Evolutionary conservation across 2,113 vertebrate species (phyloP), one percentile per base, ranked within the genome.

Genomic region (Pelodiscus sinensis): DNA sequence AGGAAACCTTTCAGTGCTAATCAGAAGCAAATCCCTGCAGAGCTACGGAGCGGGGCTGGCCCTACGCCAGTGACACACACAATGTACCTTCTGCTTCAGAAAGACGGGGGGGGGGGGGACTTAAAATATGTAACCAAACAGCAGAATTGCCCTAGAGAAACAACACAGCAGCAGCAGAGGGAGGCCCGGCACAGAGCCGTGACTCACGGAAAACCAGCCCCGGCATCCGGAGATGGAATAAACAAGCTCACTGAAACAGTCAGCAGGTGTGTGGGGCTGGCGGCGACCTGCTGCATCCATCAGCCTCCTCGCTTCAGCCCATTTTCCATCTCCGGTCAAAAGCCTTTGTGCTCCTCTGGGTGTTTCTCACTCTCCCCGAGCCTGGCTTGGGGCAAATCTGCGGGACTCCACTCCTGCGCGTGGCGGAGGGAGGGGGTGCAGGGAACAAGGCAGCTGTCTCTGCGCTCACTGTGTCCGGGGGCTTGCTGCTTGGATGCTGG

Each of bases 401-500:
- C 18, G 65, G 4, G 65, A 35, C 8, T 68, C 65, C 65, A n/a
- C 31, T n/a, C 65, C 65, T 31, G 65, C 4, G 9, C 65, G 10
- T 21, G 65, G n/a, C 31, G 35, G 35, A 71, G 65, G n/a, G 65
- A n/a, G 8, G 62, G 62, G 31, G 6, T 19, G 16, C 31, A 18
- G 31, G 16, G 9, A 15, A n/a, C n/a, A 68, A 68, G 52, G 52
- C 52, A 60, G 24, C 65, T 31, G 19, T 15, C 8, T 35, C n/a
- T 68, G 65, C 65, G n/a, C 15, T n/a, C 31, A 65, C 62, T n/a
- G 31, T 68, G 29, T 68, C 31, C 65, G n/a, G 31, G n/a, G 65
- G n/a, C 9, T 71, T 19, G n/a, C n/a, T n/a, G n/a, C n/a, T n/a
- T 68, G 65, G n/a, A 9, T 0, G 16, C 65, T 1, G 2, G 16